A percentile compares a stretch with the other conserved stretches of the same genome.
phyloP scores from a whole-genome alignment of 2,113 vertebrate species.

The Gulo gulo region DNA sequence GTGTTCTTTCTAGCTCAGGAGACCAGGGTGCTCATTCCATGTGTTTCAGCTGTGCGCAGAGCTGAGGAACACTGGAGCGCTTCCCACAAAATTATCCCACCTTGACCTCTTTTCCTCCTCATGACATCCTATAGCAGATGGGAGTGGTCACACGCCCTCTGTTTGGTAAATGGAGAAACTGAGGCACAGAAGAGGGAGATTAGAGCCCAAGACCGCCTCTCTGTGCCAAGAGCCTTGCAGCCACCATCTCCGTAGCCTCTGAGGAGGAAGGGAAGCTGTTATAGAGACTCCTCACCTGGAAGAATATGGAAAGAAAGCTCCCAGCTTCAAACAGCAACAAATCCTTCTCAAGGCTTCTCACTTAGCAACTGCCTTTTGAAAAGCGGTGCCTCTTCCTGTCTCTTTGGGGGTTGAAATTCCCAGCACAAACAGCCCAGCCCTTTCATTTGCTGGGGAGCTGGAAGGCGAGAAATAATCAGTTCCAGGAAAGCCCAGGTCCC shows the following conservation, averaged over 20 bases:
- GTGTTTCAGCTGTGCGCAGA: background rate
- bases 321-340: background rate
- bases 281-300: background rate
- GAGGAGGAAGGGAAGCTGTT: background rate
- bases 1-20: background rate
- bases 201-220: no score
- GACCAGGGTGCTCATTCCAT: accelerated
- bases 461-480: background rate
- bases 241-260: background rate
- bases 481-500: background rate
- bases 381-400: background rate
- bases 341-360: background rate
- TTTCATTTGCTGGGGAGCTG: background rate
- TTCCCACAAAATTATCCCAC: background rate
- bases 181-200: background rate
- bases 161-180: background rate
- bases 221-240: background rate
- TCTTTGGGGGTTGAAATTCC: background rate
- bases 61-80: background rate
- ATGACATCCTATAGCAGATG: background rate
- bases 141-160: background rate
- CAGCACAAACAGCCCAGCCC: background rate
- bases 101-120: background rate
- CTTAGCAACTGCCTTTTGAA: background rate
- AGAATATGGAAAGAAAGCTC: background rate